Conservation (phyloP, 2,888 invertebrate species). For the Chrysolina americana region DNA sequence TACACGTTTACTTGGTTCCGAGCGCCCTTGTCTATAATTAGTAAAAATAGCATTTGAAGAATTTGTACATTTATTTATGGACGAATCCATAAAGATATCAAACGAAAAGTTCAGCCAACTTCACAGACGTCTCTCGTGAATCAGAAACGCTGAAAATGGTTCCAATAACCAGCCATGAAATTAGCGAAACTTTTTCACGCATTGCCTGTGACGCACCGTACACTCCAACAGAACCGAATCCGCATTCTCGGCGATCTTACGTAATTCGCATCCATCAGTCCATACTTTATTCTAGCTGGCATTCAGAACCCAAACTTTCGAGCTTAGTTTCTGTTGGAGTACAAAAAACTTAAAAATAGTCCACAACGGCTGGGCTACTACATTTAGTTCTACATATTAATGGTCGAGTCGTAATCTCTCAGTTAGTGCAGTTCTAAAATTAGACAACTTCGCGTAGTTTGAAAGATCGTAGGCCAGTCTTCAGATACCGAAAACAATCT, state of each 20-base stretch:
- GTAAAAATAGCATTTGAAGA: no score
- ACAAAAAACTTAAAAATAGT: slow-evolving; percentile 40
- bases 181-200: neutral
- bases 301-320: slow-evolving; percentile 11
- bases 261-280: slow-evolving; percentile 3
- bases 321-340: neutral
- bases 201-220: neutral
- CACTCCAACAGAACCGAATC: neutral
- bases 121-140: neutral
- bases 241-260: slow-evolving; percentile 22
- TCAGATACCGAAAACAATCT: neutral
- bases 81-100: no score
- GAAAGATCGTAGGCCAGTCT: slow-evolving; percentile 22
- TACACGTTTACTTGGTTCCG: no score
- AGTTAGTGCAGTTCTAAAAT: slow-evolving; percentile 49
- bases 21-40: no score
- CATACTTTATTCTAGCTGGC: neutral
- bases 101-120: no score
- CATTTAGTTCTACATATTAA: slow-evolving; percentile 42
- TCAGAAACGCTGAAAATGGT: neutral
- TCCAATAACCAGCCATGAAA: neutral
- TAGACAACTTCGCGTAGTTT: slow-evolving; percentile 33
- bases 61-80: no score
- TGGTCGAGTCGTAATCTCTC: slow-evolving; percentile 44
- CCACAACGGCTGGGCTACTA: slow-evolving; percentile 29